These are phyloP conservation scores for Erythrolamprus reginae DNA, from an alignment of 2,113 vertebrate species.

Conservation along the genomic window DNA sequence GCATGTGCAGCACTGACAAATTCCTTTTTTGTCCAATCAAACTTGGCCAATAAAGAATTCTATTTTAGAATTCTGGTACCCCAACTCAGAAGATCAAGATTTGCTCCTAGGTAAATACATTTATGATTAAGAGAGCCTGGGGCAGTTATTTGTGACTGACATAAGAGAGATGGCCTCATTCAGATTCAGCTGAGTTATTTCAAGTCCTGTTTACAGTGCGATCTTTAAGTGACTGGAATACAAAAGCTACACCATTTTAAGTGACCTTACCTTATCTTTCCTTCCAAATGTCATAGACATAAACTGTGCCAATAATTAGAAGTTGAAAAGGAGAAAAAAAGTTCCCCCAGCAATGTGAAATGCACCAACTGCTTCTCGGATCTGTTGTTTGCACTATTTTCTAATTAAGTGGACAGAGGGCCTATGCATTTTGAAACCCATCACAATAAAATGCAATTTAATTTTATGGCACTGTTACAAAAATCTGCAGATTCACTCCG, in stretches of 20 bases:
- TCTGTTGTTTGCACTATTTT: slow-evolving; percentile 44
- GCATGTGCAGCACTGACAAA: too few relatives aligned
- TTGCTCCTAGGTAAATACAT: neutral
- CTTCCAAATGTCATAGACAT: slow-evolving; percentile 19
- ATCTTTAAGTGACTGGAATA: slow-evolving; percentile 9
- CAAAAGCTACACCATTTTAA: slow-evolving; percentile 1
- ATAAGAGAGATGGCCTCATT: slow-evolving; percentile 17
- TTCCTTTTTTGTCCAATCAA: too few relatives aligned
- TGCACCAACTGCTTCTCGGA: slow-evolving; percentile 14
- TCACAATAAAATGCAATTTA: slow-evolving; percentile 4
- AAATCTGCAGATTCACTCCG: slow-evolving; percentile 30
- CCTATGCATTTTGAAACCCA: neutral
- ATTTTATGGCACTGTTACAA: neutral
- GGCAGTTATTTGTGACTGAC: neutral
- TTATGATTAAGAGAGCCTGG: neutral
- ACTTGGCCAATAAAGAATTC: too few relatives aligned
- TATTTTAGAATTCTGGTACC: neutral
- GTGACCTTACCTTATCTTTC: neutral
- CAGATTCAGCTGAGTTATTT: slow-evolving; percentile 9
- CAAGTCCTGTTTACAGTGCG: slow-evolving; percentile 2
- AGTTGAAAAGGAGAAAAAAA: neutral
- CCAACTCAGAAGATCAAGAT: neutral
- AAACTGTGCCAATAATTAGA: slow-evolving; percentile 11
- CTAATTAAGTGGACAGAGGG: slow-evolving; percentile 17
- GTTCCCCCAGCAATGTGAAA: slow-evolving; percentile 27